Conservation (phyloP, 2,888 invertebrate genomes). For the Argyresthia albistria region DNA sequence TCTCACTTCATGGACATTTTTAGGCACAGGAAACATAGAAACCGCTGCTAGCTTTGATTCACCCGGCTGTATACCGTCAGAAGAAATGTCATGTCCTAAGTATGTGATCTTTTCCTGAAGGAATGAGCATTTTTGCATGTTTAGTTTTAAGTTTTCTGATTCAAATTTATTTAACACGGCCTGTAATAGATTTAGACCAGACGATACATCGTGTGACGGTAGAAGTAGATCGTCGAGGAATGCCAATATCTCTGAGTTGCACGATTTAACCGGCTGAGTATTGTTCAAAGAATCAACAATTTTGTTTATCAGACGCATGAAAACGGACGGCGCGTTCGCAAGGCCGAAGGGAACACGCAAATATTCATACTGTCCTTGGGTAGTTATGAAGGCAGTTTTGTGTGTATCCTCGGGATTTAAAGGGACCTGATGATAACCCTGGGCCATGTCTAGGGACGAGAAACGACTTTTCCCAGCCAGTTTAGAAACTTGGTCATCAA, state of each 20-base stretch:
- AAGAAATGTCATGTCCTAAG: slow-evolving; percentile 2
- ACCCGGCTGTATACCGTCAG: slow-evolving; percentile 1
- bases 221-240: slow-evolving; percentile 15
- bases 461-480: slow-evolving; percentile 16
- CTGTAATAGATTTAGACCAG: not conserved
- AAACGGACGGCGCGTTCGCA: slow-evolving; percentile 14
- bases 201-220: slow-evolving; percentile 6
- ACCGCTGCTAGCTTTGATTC: slow-evolving; percentile 5
- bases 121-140: slow-evolving; percentile 2
- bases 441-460: slow-evolving; percentile 15
- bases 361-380: slow-evolving; percentile 17
- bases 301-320: slow-evolving; percentile 7
- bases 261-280: not conserved
- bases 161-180: not conserved
- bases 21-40: slow-evolving; percentile 9
- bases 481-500: slow-evolving; percentile 17
- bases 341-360: slow-evolving; percentile 15
- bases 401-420: slow-evolving; percentile 11
- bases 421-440: slow-evolving; percentile 15
- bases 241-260: not conserved
- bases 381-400: slow-evolving; percentile 16
- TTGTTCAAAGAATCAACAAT: slow-evolving; percentile 6
- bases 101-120: slow-evolving; percentile 1
- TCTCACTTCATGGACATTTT: slow-evolving; percentile 10
- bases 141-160: not conserved